Base-by-base conservation (phyloP, 2,888 invertebrate genomes). In the Oscheius sp. region DNA sequence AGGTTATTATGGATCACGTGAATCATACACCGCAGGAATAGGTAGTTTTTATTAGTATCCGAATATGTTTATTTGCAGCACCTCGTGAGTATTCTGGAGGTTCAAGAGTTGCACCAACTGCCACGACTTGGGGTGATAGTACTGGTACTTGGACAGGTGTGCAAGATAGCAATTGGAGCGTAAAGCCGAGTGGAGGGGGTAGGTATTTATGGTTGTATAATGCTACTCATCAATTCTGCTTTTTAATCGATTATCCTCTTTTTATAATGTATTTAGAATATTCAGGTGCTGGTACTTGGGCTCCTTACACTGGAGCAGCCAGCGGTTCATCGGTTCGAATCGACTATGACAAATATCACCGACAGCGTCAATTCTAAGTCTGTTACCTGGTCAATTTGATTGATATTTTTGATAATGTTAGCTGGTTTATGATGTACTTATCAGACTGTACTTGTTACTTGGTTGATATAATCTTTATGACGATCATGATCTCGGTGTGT, bases 321-420 rank as follows among this genome's bases (percentile, higher is more conserved):
- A 26, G 44, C 20, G n/a, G n/a, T n/a, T 26, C 59, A 12, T 44
- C 28, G 17, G 28, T 41, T 17, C 59, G 59, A 12, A 59, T 59
- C 14, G 59, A 59, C 41, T 59, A 41, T 30, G 59, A 59, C 14
- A 59, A 59, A 30, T 59, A 59, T 26, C 57, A 38, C 24, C 59
- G 59, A 24, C 59, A 44, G 14, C 59, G 54, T 6, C 54, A 54
- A 33, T 54, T 54, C 22, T 54, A 20, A 54, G n/a, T n/a, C n/a
- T n/a, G n/a, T n/a, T n/a, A n/a, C n/a, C n/a, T n/a, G n/a, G n/a
- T n/a, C n/a, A n/a, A n/a, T n/a, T n/a, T n/a, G n/a, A n/a, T n/a
- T n/a, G n/a, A n/a, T n/a, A n/a, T n/a, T n/a, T n/a, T n/a, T n/a
- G n/a, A n/a, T n/a, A n/a, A n/a, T n/a, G n/a, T n/a, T n/a, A n/a